Evolutionary conservation across 1,140 invertebrate species (phyloP), one percentile per base, ranked within the genome.

Genomic region (Grapholita molesta): DNA sequence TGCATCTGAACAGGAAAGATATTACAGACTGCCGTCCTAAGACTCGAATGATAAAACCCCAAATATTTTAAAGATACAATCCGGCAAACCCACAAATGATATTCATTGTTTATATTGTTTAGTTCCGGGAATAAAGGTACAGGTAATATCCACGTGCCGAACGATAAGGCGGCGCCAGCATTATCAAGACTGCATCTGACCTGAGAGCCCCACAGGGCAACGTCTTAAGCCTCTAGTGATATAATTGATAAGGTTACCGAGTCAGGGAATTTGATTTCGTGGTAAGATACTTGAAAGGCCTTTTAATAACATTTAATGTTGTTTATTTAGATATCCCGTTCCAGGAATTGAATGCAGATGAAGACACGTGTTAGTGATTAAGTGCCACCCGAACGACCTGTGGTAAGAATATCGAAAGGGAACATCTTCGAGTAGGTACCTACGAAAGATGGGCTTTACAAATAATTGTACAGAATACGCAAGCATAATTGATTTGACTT

Each of bases 121-220:
- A 69, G 68, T 83, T 84, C 77, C 80, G 78, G 75, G 82, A 85
- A 83, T 70, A 72, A 79, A 82, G 77, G 78, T 77, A 74, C 48
- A 74, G 72, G 72, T 68, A 73, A 72, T 69, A 70, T 67, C 79
- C 86, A 89, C 88, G 86, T 89, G 86, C 80, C 80, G 42, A 4
- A 57, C 66, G 84, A 88, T 87, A 89, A 88, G 77, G 64, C 71
- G 85, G 86, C 88, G 88, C 86, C 88, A 81, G 73, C 21, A 18
- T 48, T 48, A 48, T 48, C 42, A 15, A 21, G 3, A 30, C 28
- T 21, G 42, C 42, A 48, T 48, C 42, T 48, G 38, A 48, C 38
- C 38, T 21, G 42, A 18, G 42, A 38, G 35, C 8, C n/a, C 42
- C 42, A 48, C 42, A 48, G 42, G 15, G 42, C 42, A 48, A 21